phyloP scores from a whole-genome alignment of 2,113 vertebrate genomes.

The Cephalophus harveyi region DNA sequence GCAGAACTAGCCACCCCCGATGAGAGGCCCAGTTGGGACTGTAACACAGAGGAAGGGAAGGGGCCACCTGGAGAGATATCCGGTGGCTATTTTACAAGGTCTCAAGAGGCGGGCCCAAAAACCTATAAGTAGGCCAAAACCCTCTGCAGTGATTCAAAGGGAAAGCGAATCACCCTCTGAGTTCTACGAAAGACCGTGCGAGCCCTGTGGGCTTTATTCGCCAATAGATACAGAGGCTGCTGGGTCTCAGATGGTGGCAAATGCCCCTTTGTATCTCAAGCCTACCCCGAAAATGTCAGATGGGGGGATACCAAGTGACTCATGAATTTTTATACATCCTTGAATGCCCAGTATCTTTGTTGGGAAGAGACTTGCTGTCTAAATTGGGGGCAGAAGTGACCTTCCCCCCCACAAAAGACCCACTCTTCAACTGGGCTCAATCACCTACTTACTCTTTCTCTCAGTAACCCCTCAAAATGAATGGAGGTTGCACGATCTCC shows the following conservation, averaged over 20 bases:
- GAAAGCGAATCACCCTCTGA: not conserved
- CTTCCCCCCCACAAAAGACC: too few species aligned
- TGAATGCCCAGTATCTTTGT: too few species aligned
- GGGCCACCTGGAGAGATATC: not conserved
- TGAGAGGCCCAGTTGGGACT: not conserved
- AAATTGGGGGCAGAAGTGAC: too few species aligned
- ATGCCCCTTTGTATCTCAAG: not conserved
- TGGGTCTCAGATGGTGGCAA: not conserved
- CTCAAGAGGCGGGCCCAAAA: not conserved
- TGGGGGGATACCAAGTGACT: too few species aligned
- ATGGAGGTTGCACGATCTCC: too few species aligned
- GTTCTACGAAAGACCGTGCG: fast-evolving
- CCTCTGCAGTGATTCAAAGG: not conserved
- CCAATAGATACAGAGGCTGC: not conserved
- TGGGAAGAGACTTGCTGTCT: too few species aligned
- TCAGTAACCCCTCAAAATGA: too few species aligned
- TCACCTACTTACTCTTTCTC: too few species aligned
- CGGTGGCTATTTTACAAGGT: not conserved
- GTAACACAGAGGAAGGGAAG: not conserved
- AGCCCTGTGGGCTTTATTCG: not conserved
- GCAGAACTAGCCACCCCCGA: not conserved
- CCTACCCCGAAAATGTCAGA: not conserved
- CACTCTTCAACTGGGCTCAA: too few species aligned
- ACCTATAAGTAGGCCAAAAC: not conserved
- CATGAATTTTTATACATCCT: too few species aligned